Evolutionary conservation across 2,888 invertebrate genomes (phyloP), one percentile per base, ranked within the genome.

Genomic region (Auanema freiburgensis): DNA sequence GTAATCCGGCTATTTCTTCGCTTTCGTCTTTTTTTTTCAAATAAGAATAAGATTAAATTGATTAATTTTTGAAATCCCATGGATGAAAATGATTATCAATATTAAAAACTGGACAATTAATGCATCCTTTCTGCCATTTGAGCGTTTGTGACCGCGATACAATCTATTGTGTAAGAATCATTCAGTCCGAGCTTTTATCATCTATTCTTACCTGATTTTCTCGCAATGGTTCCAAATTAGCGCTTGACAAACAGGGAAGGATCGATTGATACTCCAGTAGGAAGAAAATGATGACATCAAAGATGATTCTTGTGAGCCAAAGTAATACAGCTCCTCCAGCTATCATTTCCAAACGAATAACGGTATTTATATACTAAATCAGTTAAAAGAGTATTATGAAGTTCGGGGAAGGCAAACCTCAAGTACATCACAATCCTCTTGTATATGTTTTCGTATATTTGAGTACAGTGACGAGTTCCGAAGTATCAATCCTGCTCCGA

Each of bases 61-160:
- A 33, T 33, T 33, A 77, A 55, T 77, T 77, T 50, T 77, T 77
- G 63, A 76, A 74, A 64, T 77, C 76, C 63, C 66, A 67, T 43
- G 71, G 71, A 64, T 69, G 67, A 33, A 74, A 61, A 11, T 72
- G 67, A 65, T 71, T 66, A 51, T 77, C 74, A 54, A 74, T 70
- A 44, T 68, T 71, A 65, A 69, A 72, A 59, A 77, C 73, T 21
- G 71, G 72, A 50, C 76, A 74, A 60, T 76, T 72, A 58, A 72
- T 62, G 54, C 69, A 69, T 59, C 69, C 67, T 57, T 72, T 70
- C 16, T 72, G 68, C 72, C 72, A 72, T 33, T 67, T 65, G 24
- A 72, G 55, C 23, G 69, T 69, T 53, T 69, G 69, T 14, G 60
- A 54, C 14, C 60, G 62, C 44, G 53, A 23, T 8, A 51, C 59